These are phyloP conservation scores for Pocillopora verrucosa DNA, from an alignment of 64 coral and sea anemone genomes.

Conservation along the genomic window DNA sequence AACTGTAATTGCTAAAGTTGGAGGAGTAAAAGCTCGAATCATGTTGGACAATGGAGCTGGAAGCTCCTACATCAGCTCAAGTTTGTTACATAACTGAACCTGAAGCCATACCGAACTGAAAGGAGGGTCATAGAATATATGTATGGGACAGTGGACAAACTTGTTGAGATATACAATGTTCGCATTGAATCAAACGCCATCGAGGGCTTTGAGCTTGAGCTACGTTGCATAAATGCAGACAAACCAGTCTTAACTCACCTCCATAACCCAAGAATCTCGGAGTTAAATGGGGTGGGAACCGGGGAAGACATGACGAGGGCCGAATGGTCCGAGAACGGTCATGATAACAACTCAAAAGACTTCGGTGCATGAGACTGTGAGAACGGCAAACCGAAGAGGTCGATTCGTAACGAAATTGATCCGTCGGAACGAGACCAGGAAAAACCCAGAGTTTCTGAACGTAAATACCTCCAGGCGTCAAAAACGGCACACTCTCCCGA, in stretches of 20 bases:
- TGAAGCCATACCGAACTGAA: conserved; percentile 25
- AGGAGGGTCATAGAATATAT: conserved; percentile 62
- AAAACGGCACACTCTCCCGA: no score
- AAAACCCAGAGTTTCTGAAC: no score
- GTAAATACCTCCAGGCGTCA: no score
- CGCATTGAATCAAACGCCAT: background rate
- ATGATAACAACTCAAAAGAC: no score
- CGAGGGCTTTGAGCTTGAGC: background rate
- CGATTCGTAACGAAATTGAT: no score
- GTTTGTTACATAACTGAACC: conserved; percentile 52
- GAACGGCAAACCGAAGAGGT: no score
- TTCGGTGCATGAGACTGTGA: no score
- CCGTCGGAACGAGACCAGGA: no score
- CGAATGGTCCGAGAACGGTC: no score
- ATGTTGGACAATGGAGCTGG: conserved; percentile 68
- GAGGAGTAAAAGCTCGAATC: conserved; percentile 45
- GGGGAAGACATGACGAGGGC: no score
- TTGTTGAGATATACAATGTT: conserved; percentile 36
- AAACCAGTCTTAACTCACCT: conserved; percentile 39
- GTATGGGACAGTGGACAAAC: conserved; percentile 48
- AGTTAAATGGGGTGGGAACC: conserved; percentile 14
- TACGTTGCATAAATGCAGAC: background rate
- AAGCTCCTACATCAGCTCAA: conserved; percentile 65
- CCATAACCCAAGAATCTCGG: conserved; percentile 57
- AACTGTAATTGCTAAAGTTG: conserved; percentile 50